Conservation (phyloP, 2,113 vertebrate genomes). For the Aspiorhynchus laticeps region DNA sequence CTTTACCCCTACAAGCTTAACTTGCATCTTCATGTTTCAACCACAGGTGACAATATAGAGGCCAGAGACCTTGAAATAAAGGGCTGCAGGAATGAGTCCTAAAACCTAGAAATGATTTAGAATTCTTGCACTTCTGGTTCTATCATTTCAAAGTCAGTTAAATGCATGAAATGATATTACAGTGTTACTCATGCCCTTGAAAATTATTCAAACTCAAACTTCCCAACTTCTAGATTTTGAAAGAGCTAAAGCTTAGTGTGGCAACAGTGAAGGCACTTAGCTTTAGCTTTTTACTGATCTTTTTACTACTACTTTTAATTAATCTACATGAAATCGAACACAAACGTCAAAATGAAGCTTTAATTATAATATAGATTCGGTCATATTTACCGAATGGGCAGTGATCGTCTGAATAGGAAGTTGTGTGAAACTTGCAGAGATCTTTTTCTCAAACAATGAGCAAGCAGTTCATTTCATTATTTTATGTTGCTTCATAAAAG, state of each 20-base stretch:
- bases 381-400: neutral
- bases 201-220: neutral
- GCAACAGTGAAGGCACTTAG: neutral
- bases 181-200: neutral
- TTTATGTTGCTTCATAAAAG: slow-evolving; percentile 6
- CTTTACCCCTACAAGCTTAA: neutral
- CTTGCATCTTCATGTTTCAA: neutral
- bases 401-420: neutral
- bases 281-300: neutral
- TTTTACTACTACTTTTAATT: neutral
- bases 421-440: neutral
- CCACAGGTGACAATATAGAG: neutral
- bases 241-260: neutral
- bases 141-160: neutral
- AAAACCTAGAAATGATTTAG: neutral
- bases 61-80: neutral
- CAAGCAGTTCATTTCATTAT: neutral
- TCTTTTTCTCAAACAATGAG: neutral
- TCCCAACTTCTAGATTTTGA: neutral
- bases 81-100: neutral
- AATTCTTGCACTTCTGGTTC: neutral
- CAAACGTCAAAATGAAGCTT: neutral
- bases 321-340: neutral
- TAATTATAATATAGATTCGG: neutral
- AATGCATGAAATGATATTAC: neutral